These are phyloP conservation scores for Ophion obscuratus DNA, from an alignment of 2,888 invertebrate genomes.

Conservation along the genomic window DNA sequence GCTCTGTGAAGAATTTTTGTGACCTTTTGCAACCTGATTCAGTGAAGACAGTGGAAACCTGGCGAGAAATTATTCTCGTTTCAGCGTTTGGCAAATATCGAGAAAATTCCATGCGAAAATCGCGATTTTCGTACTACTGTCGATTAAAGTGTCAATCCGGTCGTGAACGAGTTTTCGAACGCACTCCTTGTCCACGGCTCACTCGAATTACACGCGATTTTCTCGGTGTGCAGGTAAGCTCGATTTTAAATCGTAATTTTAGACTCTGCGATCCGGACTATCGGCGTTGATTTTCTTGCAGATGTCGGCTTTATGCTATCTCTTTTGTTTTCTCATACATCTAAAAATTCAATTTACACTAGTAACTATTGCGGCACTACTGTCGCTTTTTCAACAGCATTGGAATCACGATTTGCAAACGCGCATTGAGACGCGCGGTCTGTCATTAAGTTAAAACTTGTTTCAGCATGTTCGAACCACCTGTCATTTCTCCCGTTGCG, in stretches of 20 bases:
- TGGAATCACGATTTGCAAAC: conserved; percentile 10
- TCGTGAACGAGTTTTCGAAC: not conserved
- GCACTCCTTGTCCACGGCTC: not conserved
- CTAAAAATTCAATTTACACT: conserved; percentile 11
- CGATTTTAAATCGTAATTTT: conserved; percentile 32
- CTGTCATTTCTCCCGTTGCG: not conserved
- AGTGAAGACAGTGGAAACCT: too few species aligned
- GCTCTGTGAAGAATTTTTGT: too few species aligned
- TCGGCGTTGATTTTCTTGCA: not conserved
- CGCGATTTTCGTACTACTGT: not conserved
- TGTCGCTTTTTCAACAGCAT: not conserved
- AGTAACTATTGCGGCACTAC: not conserved
- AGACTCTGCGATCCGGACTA: conserved; percentile 29
- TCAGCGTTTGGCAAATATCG: too few species aligned
- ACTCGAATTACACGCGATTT: conserved; percentile 36
- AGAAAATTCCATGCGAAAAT: too few species aligned
- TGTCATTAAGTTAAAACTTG: not conserved
- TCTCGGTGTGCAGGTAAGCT: conserved; percentile 54
- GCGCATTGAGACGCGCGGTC: not conserved
- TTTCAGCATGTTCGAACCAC: not conserved
- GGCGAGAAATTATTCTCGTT: too few species aligned
- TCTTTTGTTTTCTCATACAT: not conserved
- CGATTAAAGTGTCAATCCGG: not conserved
- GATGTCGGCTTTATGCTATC: not conserved
- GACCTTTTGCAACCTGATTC: too few species aligned